phyloP scores from a whole-genome alignment of 2,113 vertebrate species.

The Phrynosoma platyrhinos region DNA sequence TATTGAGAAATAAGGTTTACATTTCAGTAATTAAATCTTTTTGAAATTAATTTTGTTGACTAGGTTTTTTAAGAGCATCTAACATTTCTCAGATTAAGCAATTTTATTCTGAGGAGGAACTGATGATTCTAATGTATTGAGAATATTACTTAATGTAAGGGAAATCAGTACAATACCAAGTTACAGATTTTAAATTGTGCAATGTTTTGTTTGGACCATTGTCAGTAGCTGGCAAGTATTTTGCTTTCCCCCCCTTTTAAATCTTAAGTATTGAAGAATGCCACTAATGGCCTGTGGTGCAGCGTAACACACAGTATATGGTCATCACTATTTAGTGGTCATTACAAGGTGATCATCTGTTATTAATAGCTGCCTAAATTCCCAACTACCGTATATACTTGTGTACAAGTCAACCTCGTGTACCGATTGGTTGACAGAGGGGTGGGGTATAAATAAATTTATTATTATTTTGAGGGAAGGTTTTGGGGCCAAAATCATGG shows the following conservation, averaged over 20 bases:
- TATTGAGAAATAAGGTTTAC: background rate
- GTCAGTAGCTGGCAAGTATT: background rate
- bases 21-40: background rate
- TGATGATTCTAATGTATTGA: background rate
- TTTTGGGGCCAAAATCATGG: no score
- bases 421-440: no score
- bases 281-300: no score
- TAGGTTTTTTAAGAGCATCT: no score
- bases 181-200: background rate
- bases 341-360: no score
- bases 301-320: background rate
- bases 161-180: no score
- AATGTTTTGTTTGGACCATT: background rate
- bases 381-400: no score
- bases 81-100: constrained; percentile 28
- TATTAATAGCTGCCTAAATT: no score
- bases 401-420: no score
- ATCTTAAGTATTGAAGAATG: background rate
- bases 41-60: background rate
- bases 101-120: background rate
- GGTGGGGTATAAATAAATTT: no score
- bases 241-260: background rate
- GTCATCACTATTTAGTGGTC: background rate
- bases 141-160: background rate
- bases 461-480: no score